phyloP scores from a whole-genome alignment of 1,140 invertebrate species.

The Ectropis grisescens region DNA sequence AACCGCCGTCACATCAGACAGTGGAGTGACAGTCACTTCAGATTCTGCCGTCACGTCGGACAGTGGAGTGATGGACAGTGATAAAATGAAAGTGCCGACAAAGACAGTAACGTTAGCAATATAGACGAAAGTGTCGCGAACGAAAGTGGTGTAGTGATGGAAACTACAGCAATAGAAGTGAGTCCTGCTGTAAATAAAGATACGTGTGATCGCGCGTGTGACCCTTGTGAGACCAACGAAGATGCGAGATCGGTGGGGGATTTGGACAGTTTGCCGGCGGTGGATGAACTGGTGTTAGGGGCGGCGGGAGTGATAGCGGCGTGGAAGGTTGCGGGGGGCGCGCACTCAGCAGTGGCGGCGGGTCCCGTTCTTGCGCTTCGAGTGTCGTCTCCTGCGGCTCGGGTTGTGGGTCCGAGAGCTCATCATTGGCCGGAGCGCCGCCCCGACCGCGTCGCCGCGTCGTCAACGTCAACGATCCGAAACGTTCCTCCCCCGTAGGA shows the following conservation, averaged over 20 bases:
- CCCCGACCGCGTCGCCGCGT: conserved; percentile 48
- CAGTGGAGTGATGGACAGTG: conserved; percentile 13
- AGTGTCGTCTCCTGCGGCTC: conserved; percentile 83
- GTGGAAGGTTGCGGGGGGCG: conserved; percentile 79
- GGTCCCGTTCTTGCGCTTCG: conserved; percentile 77
- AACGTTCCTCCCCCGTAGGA: conserved; percentile 41
- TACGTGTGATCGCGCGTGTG: conserved; percentile 26
- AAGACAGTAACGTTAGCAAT: conserved; percentile 19
- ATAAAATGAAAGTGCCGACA: conserved; percentile 35
- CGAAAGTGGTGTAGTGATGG: conserved; percentile 16
- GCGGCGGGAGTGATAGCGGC: conserved; percentile 84
- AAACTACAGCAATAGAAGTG: not conserved
- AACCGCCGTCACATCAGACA: no score
- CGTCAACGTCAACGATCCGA: conserved; percentile 48
- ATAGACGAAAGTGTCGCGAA: conserved; percentile 26
- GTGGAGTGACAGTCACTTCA: no score
- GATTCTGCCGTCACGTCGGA: no score
- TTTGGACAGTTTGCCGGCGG: conserved; percentile 50
- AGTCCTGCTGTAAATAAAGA: conserved; percentile 21
- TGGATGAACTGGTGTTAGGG: conserved; percentile 44
- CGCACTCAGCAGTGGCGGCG: conserved; percentile 74
- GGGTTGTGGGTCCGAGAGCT: conserved; percentile 82
- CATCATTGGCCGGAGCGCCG: conserved; percentile 70
- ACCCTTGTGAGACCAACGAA: conserved; percentile 45
- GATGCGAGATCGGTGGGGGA: conserved; percentile 49